Conservation (phyloP, 2,888 invertebrate species). For the Aspidapion aeneum region DNA sequence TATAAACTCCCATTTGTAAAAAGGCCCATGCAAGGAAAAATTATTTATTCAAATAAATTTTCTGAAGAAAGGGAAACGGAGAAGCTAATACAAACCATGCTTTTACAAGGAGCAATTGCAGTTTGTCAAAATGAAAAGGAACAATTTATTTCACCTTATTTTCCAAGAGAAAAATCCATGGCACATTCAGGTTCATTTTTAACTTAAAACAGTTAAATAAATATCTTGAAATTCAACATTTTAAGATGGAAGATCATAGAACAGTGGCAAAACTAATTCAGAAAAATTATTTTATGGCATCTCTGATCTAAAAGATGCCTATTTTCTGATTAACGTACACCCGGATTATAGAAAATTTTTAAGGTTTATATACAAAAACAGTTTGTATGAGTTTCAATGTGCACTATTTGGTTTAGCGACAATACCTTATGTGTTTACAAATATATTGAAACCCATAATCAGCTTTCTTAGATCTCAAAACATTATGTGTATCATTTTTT, state of each 20-base stretch:
- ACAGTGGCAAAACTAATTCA: conserved; percentile 25
- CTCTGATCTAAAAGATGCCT: conserved; percentile 20
- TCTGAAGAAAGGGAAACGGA: too few relatives aligned
- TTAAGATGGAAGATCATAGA: conserved; percentile 29
- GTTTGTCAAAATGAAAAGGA: background rate
- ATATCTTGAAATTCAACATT: conserved; percentile 27
- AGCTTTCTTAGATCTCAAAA: conserved; percentile 19
- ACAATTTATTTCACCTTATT: conserved; percentile 3
- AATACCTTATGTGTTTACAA: conserved; percentile 32
- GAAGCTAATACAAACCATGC: too few relatives aligned
- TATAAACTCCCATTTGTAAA: background rate
- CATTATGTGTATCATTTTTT: conserved; percentile 21
- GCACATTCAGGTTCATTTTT: conserved; percentile 20
- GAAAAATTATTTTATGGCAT: conserved; percentile 10
- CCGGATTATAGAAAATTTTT: conserved; percentile 23
- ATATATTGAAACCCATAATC: conserved; percentile 30
- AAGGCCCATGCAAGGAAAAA: background rate
- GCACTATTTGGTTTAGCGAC: conserved; percentile 29
- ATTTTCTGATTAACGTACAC: conserved; percentile 23
- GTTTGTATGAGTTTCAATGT: conserved; percentile 26
- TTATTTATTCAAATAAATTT: too few relatives aligned
- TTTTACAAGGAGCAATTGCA: background rate
- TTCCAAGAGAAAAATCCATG: conserved; percentile 21
- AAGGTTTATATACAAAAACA: conserved; percentile 23
- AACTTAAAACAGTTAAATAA: conserved; percentile 28